Evolutionary conservation across 1,140 invertebrate species (phyloP).

Genomic region (Coelopa frigida): DNA sequence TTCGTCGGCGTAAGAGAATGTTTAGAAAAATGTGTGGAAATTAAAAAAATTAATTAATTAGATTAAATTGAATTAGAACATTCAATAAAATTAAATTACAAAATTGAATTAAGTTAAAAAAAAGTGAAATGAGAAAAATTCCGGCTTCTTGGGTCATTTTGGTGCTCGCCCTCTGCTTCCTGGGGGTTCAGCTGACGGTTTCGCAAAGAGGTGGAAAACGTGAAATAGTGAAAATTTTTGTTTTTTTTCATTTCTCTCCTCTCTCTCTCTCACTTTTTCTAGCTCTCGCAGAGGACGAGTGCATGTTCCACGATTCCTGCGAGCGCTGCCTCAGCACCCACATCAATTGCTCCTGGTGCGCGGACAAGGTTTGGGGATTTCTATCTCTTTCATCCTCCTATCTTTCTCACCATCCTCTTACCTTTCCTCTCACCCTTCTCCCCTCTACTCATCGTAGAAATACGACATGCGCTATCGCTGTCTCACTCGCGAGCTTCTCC

Average conservation of each 20-base stretch:
- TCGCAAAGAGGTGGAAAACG: neutral
- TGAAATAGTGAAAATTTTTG: slow-evolving; percentile 1
- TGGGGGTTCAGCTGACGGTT: too few relatives aligned
- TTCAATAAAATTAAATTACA: too few relatives aligned
- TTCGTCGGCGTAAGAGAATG: too few relatives aligned
- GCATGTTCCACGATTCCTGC: slow-evolving; percentile 35
- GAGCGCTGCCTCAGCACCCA: slow-evolving; percentile 36
- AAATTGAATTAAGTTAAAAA: neutral
- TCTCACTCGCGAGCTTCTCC: slow-evolving; percentile 22
- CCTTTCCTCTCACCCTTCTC: neutral
- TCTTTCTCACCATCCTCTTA: neutral
- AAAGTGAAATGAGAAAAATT: slow-evolving; percentile 5
- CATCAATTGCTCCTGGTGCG: slow-evolving; percentile 43
- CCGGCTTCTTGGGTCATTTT: too few relatives aligned
- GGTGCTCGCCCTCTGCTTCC: too few relatives aligned
- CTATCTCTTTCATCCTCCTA: neutral
- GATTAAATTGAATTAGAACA: too few relatives aligned
- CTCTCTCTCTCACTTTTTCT: too few relatives aligned
- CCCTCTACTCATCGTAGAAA: slow-evolving; percentile 14
- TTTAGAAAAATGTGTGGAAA: too few relatives aligned
- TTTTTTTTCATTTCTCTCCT: slow-evolving; percentile 5
- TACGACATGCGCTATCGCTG: slow-evolving; percentile 29
- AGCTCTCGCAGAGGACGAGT: slow-evolving; percentile 23
- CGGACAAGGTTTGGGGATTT: slow-evolving; percentile 36
- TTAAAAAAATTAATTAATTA: too few relatives aligned